phyloP scores from a whole-genome alignment of 2,113 vertebrate genomes.

The Scopus umbretta region DNA sequence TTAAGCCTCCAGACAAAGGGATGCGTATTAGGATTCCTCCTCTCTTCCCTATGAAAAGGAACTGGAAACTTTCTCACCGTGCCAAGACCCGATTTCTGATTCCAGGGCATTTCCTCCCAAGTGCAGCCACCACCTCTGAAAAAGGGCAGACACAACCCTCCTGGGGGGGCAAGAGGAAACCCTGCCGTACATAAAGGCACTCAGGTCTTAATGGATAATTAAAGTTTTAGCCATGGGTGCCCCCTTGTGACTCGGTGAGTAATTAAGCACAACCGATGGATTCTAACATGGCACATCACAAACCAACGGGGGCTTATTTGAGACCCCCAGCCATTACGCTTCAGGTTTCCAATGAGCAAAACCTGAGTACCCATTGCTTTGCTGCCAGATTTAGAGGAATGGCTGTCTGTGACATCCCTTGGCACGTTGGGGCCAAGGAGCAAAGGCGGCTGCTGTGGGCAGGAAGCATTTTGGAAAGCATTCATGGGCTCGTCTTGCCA shows the following conservation, averaged over 20 bases:
- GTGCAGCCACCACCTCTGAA: not conserved
- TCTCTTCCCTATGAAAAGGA: not conserved
- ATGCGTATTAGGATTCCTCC: not conserved
- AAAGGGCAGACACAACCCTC: not conserved
- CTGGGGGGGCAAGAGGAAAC: not conserved
- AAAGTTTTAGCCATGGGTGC: constrained; percentile 50
- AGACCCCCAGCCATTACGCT: fast-evolving
- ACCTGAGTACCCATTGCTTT: fast-evolving
- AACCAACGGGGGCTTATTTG: fast-evolving
- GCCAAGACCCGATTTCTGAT: not conserved
- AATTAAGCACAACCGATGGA: not conserved
- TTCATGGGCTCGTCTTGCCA: not conserved
- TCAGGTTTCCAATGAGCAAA: fast-evolving
- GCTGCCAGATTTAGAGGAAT: not conserved
- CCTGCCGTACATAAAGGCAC: not conserved
- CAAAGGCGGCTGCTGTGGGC: no score
- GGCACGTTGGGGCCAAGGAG: not conserved
- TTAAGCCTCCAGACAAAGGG: not conserved
- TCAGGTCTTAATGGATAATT: not conserved
- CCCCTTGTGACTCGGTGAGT: constrained; percentile 27
- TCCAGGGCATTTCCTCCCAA: not conserved
- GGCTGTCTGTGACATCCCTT: fast-evolving
- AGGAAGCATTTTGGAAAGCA: not conserved
- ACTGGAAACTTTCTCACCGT: not conserved
- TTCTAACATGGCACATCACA: not conserved